Percentiles rank a stretch among this genome's conserved stretches.
Conservation (phyloP, 37 sponge, comb jelly and placozoan species). For the Halichondria panicea region DNA sequence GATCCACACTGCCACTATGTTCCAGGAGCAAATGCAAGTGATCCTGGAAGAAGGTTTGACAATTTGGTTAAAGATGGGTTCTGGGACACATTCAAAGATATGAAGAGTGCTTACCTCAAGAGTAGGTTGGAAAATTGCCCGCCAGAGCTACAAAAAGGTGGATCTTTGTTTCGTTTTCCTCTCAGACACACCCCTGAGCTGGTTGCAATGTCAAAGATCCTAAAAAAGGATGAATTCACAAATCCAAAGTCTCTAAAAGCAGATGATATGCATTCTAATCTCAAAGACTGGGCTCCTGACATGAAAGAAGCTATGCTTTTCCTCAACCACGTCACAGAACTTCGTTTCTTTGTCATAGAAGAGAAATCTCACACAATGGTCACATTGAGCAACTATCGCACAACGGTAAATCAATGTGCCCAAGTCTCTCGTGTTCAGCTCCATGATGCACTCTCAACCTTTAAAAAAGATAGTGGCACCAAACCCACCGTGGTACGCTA, state of each 20-base stretch:
- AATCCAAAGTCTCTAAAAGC: constrained; percentile 9
- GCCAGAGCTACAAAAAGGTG: constrained; percentile 47
- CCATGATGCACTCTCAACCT: neutral
- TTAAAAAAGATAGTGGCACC: constrained; percentile 4
- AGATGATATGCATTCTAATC: constrained; percentile 3
- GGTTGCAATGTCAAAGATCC: constrained; percentile 37
- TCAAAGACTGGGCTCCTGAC: constrained; percentile 43
- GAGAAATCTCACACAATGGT: neutral
- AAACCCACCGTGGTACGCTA: constrained; percentile 7
- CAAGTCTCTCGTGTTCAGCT: neutral
- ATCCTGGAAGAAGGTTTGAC: constrained; percentile 55
- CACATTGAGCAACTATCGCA: constrained; percentile 2
- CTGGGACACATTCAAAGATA: constrained; percentile 60
- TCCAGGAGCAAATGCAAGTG: constrained; percentile 16
- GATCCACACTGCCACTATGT: constrained; percentile 76
- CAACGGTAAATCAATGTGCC: neutral
- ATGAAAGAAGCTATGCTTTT: constrained; percentile 63
- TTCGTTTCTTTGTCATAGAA: constrained; percentile 49
- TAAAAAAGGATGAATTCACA: constrained; percentile 1
- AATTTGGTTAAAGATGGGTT: constrained; percentile 27
- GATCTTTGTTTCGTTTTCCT: constrained; percentile 76
- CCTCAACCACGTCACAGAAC: constrained; percentile 50
- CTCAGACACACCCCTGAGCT: constrained; percentile 38
- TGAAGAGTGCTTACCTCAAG: constrained; percentile 42
- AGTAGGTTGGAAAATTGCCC: constrained; percentile 6